These are phyloP conservation scores for Oegoconia quadripuncta DNA, from an alignment of 2,888 invertebrate genomes.

Conservation along the genomic window DNA sequence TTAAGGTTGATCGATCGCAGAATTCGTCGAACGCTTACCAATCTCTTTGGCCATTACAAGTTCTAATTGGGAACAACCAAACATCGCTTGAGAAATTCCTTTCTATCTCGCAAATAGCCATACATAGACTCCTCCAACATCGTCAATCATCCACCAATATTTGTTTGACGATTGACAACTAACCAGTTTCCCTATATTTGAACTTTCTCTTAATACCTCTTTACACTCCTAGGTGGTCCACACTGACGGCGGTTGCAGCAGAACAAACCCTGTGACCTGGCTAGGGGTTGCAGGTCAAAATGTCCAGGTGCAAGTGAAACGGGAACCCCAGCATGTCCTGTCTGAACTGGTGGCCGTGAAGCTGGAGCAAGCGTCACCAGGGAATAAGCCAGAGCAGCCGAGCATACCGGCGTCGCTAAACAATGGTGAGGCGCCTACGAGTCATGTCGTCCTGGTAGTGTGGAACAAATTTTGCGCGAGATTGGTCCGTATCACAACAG, in stretches of 20 bases:
- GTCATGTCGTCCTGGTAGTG: constrained; percentile 9
- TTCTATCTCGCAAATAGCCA: too few species aligned
- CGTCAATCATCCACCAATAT: too few species aligned
- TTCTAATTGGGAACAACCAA: too few species aligned
- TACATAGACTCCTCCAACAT: too few species aligned
- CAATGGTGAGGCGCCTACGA: constrained; percentile 45
- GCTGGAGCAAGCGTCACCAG: constrained; percentile 83
- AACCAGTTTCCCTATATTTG: too few species aligned
- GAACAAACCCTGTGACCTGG: constrained; percentile 85
- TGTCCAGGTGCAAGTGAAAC: constrained; percentile 81
- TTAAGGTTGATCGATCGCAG: too few species aligned
- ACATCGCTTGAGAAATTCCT: too few species aligned
- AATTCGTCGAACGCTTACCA: too few species aligned
- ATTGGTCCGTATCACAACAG: too few species aligned
- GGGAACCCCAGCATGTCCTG: constrained; percentile 80
- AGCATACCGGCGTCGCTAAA: constrained; percentile 67
- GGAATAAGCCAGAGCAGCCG: constrained; percentile 73
- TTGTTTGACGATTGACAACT: too few species aligned
- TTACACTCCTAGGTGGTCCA: constrained; percentile 50
- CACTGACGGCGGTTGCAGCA: constrained; percentile 82
- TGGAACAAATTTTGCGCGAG: neutral
- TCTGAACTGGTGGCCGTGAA: constrained; percentile 81
- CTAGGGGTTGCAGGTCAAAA: constrained; percentile 65
- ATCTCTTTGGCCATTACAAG: too few species aligned
- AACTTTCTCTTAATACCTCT: too few species aligned